These are phyloP conservation scores for Diploscapter pachys DNA, from an alignment of 1,140 invertebrate genomes.

Conservation along the genomic window DNA sequence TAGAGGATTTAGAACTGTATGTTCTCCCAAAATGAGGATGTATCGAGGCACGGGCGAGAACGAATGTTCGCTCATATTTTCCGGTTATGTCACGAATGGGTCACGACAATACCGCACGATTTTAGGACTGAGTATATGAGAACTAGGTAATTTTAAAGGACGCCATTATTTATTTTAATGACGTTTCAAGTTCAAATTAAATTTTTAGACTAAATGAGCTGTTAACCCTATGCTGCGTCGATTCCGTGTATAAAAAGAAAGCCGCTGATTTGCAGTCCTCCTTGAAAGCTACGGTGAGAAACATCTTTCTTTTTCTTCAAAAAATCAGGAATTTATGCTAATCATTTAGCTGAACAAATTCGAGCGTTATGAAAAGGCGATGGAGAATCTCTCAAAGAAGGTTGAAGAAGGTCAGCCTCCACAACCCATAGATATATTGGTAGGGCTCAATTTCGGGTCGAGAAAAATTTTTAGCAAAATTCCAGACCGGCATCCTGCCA, in stretches of 20 bases:
- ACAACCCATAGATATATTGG: constrained; percentile 15
- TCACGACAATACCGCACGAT: constrained; percentile 89
- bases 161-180: background rate
- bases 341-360: constrained; percentile 71
- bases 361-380: constrained; percentile 73
- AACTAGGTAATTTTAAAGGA: constrained; percentile 61
- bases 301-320: background rate
- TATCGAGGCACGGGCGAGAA: constrained; percentile 48
- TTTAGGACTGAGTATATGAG: constrained; percentile 89
- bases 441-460: background rate
- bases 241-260: constrained; percentile 61
- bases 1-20: constrained; percentile 13
- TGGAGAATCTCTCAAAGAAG: constrained; percentile 14
- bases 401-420: constrained; percentile 11
- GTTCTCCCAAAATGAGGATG: constrained; percentile 54
- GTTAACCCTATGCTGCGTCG: constrained; percentile 74
- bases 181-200: background rate
- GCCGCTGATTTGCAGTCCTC: constrained; percentile 59
- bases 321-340: too few species aligned
- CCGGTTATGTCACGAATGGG: constrained; percentile 73
- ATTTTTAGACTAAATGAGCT: constrained; percentile 73
- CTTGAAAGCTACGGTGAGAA: constrained; percentile 70
- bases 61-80: constrained; percentile 51
- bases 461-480: background rate
- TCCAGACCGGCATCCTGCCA: constrained; percentile 10